Evolutionary conservation across 2,797 vertebrate species (phyloP), one percentile per base, ranked within the genome.

Genomic region (Rhynchotus rufescens): DNA sequence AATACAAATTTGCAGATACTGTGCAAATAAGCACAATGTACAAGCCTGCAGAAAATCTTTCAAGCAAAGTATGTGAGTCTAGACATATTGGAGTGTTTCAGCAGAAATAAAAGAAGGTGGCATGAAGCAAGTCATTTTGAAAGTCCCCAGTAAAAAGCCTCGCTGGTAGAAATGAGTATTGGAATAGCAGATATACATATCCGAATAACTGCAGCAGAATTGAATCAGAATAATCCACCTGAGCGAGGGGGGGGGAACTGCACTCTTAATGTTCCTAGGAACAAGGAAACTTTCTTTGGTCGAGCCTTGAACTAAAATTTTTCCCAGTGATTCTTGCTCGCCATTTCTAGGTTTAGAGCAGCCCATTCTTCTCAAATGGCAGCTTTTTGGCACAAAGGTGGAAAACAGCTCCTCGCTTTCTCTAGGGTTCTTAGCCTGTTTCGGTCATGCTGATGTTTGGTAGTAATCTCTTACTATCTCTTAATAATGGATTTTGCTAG

Each of bases 211-310:
- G 38, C n/a, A 36, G 36, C 36, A 36, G 36, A 36, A 36, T 36
- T 36, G 36, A 36, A 36, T 36, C 36, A 36, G 36, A 36, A 36
- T 36, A 36, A 38, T 57, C 52, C 25, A 6, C 0, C 0, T 22
- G 47, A 78, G 54, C n/a, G 13, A 23, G 8, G 9, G 36, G 28
- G 59, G 66, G 85, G 17, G 64, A 86, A 34, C 73, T 80, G 47
- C 60, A 3, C 36, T 83, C 34, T 19, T 28, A 4, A 1, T 30
- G 56, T 52, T 80, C 77, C 45, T 67, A 60, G 78, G 47, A 93
- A 86, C 56, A 56, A 73, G 40, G 56, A 61, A 73, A 73, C 13
- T 42, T 69, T 30, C 88, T 88, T 60, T 87, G 62, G 73, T 91
- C 42, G 44, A 59, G 4, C 32, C 73, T 88, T 56, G 56, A 73